Conservation (phyloP, 2,113 vertebrate species). For the Hydrochoerus hydrochaeris region DNA sequence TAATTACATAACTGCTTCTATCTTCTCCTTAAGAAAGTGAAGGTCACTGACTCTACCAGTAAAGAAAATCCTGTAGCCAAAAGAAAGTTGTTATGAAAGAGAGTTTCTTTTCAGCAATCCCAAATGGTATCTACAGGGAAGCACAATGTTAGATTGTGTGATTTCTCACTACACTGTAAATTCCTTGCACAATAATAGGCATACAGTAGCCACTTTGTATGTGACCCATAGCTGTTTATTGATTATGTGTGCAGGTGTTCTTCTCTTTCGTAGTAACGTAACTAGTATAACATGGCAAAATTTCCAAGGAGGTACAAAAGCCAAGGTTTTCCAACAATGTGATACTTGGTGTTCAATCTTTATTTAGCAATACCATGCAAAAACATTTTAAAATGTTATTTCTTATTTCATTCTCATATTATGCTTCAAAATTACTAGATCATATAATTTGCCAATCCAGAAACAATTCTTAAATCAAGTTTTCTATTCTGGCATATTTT, state of each 20-base stretch:
- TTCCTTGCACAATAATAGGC: neutral
- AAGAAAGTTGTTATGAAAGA: neutral
- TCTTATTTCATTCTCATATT: neutral
- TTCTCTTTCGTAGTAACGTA: neutral
- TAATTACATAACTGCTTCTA: neutral
- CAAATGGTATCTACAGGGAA: neutral
- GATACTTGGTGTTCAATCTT: conserved; percentile 23
- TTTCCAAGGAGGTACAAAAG: neutral
- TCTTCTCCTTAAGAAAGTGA: neutral
- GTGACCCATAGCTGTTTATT: neutral
- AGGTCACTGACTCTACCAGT: neutral
- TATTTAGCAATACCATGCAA: neutral
- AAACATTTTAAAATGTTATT: neutral
- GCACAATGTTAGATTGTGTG: neutral
- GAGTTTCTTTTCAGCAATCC: neutral
- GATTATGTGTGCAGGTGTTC: neutral
- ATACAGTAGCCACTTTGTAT: neutral
- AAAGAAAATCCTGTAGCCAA: neutral
- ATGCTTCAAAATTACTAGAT: neutral
- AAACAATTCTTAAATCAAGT: neutral
- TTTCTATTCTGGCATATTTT: neutral
- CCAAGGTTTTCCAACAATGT: neutral
- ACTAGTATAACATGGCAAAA: neutral
- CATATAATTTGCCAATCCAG: neutral
- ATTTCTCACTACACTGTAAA: neutral